Percentiles rank a stretch among this genome's conserved stretches.
These are phyloP conservation scores for Phrynosoma platyrhinos DNA, from an alignment of 2,113 vertebrate genomes.

Conservation along the genomic window DNA sequence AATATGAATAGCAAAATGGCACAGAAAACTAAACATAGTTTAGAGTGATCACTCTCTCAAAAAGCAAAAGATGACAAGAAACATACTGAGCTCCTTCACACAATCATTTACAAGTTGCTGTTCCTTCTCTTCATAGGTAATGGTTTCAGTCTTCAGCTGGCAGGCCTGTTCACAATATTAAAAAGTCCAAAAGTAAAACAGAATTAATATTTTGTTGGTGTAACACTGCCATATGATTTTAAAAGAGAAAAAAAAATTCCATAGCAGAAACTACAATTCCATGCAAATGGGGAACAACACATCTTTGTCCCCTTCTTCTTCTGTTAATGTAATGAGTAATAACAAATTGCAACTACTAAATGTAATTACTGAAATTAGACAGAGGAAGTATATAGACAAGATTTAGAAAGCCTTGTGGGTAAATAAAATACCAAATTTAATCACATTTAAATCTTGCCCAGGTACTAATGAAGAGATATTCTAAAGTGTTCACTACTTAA, in stretches of 20 bases:
- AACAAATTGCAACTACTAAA: conserved; percentile 45
- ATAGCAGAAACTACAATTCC: conserved; percentile 32
- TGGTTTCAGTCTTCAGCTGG: conserved; percentile 96
- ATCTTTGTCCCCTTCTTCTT: neutral
- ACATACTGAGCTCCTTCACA: conserved; percentile 97
- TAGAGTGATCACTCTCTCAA: neutral
- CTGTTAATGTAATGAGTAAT: conserved; percentile 10
- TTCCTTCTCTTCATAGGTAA: conserved; percentile 96
- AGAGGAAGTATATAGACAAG: neutral
- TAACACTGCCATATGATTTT: conserved; percentile 51
- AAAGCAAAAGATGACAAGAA: neutral
- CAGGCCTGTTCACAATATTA: conserved; percentile 82
- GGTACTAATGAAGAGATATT: neutral
- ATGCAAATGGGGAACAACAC: neutral
- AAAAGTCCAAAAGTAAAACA: neutral
- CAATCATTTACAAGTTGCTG: conserved; percentile 98
- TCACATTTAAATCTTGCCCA: neutral
- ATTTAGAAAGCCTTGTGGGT: neutral
- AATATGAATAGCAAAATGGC: neutral
- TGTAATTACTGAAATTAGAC: conserved; percentile 38
- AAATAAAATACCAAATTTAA: neutral
- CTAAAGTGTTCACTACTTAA: neutral
- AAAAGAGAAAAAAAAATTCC: conserved; percentile 36
- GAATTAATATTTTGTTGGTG: conserved; percentile 24
- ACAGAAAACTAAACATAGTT: neutral